phyloP scores from a whole-genome alignment of 2,888 invertebrate species.

The Dasypogon diadema region DNA sequence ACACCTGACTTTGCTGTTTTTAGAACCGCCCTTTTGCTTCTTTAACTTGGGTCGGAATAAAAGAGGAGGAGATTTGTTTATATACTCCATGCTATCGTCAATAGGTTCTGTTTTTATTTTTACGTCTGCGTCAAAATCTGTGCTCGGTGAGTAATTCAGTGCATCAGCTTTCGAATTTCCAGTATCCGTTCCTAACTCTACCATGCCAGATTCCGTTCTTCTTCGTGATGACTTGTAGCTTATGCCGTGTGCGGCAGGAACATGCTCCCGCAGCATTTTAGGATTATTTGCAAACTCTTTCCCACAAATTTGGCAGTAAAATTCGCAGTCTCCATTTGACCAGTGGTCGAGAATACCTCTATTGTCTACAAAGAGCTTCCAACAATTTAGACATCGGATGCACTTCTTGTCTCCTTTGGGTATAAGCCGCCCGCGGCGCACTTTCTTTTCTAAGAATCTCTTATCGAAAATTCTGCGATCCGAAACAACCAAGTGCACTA shows the following conservation, averaged over 20 bases:
- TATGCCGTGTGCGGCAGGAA: conserved; percentile 60
- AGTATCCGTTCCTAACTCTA: background rate
- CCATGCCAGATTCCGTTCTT: background rate
- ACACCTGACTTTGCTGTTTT: conserved; percentile 58
- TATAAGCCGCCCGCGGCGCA: conserved; percentile 61
- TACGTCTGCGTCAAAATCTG: background rate
- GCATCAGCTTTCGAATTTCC: background rate
- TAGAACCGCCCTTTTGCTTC: background rate
- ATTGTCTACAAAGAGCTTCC: conserved; percentile 61
- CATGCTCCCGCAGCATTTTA: conserved; percentile 61
- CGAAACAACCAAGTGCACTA: conserved; percentile 59
- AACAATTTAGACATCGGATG: conserved; percentile 63
- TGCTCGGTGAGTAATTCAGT: background rate
- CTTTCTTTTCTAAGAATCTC: conserved; percentile 58
- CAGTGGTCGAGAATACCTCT: conserved; percentile 62
- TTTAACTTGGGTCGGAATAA: background rate
- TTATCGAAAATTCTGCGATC: conserved; percentile 59
- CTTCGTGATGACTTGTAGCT: conserved; percentile 59
- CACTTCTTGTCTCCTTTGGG: conserved; percentile 59
- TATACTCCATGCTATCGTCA: background rate
- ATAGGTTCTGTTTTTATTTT: conserved; percentile 15
- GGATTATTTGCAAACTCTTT: conserved; percentile 61
- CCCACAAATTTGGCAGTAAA: conserved; percentile 62
- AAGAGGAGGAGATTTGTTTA: background rate
- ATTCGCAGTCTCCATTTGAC: conserved; percentile 62